Percentiles rank a stretch among this genome's conserved stretches.
phyloP scores from a whole-genome alignment of 2,888 invertebrate species.

The Drosophila dives region DNA sequence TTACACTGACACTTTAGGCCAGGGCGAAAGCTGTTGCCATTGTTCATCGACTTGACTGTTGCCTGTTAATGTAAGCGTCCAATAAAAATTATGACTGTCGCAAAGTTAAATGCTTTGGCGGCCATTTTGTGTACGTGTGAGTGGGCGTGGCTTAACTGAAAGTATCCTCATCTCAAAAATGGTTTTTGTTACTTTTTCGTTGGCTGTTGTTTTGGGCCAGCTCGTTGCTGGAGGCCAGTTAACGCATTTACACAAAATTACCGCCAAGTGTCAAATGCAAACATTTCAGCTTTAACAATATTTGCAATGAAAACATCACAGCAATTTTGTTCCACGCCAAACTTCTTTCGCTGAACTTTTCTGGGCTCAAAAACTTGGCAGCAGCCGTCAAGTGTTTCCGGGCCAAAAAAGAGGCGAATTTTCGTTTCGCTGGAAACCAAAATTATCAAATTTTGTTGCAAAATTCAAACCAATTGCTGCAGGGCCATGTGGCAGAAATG shows the following conservation, averaged over 20 bases:
- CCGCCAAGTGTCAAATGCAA: conserved; percentile 77
- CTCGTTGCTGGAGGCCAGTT: conserved; percentile 68
- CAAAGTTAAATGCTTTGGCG: conserved; percentile 74
- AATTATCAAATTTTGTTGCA: conserved; percentile 34
- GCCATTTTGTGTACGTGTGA: conserved; percentile 58
- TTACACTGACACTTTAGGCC: conserved; percentile 62
- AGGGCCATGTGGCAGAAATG: background rate
- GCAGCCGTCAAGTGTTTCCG: conserved; percentile 37
- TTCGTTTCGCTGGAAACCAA: conserved; percentile 28
- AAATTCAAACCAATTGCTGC: conserved; percentile 29
- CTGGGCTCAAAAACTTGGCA: conserved; percentile 29
- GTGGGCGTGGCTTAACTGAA: conserved; percentile 65
- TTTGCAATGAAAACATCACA: conserved; percentile 71
- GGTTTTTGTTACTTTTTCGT: background rate
- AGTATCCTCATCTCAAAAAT: conserved; percentile 14
- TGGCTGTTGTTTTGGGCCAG: conserved; percentile 2
- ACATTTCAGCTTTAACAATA: conserved; percentile 76
- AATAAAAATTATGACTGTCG: conserved; percentile 78
- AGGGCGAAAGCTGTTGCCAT: conserved; percentile 21
- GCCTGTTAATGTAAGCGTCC: conserved; percentile 59
- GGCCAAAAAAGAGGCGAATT: conserved; percentile 29
- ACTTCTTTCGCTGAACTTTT: conserved; percentile 36
- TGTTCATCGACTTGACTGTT: conserved; percentile 39
- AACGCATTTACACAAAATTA: conserved; percentile 80
- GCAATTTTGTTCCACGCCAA: conserved; percentile 19